Percentiles rank a stretch among this genome's conserved stretches.
These are phyloP conservation scores for Alosa sapidissima DNA, from an alignment of 2,797 vertebrate species.

Conservation along the genomic window DNA sequence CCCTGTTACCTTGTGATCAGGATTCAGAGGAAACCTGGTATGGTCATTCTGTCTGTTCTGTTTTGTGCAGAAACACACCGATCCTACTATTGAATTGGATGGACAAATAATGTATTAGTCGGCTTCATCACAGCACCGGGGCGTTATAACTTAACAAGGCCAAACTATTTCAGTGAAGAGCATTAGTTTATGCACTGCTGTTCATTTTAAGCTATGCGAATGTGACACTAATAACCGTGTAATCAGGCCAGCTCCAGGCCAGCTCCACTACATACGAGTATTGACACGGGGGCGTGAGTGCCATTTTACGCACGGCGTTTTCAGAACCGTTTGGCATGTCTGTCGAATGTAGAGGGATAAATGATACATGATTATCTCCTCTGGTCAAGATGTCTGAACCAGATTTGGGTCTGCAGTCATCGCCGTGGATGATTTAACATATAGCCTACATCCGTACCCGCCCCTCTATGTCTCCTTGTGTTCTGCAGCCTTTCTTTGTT, in stretches of 20 bases:
- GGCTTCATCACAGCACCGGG: background rate
- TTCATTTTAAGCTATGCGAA: background rate
- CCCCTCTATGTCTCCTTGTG: background rate
- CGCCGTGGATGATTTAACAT: constrained; percentile 33
- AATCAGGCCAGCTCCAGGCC: background rate
- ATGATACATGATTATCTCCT: background rate
- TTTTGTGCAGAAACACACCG: background rate
- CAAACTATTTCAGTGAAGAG: background rate
- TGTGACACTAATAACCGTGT: constrained; percentile 4
- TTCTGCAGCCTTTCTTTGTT: background rate
- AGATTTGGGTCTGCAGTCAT: constrained; percentile 25
- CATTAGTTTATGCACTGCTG: background rate
- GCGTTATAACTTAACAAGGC: background rate
- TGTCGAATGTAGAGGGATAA: background rate
- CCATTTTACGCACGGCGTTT: constrained; percentile 20
- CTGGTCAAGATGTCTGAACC: constrained; percentile 28
- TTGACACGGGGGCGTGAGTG: background rate
- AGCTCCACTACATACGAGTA: background rate
- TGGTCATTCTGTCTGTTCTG: constrained; percentile 11
- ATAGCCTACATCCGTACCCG: background rate
- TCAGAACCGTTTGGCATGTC: background rate
- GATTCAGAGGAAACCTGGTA: constrained; percentile 88
- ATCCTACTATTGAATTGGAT: background rate
- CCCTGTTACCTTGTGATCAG: constrained; percentile 60
- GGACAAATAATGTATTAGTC: background rate